These are phyloP conservation scores for Falco punctatus DNA, from an alignment of 2,113 vertebrate species.

Conservation along the genomic window DNA sequence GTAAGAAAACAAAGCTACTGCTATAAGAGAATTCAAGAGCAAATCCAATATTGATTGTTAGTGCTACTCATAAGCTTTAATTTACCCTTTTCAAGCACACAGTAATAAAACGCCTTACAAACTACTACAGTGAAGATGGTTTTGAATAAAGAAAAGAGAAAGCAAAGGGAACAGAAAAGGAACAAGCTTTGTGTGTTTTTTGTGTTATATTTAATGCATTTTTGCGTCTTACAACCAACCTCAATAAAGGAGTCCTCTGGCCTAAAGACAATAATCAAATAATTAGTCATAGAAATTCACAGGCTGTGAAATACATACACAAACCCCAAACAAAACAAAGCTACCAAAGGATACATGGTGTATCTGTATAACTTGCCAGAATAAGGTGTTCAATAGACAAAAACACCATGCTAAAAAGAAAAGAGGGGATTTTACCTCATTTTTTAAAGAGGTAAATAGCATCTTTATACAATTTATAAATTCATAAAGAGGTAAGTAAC, in stretches of 20 bases:
- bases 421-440: accelerated
- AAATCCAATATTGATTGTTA: background rate
- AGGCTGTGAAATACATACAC: background rate
- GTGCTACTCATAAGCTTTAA: background rate
- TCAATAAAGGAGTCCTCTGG: background rate
- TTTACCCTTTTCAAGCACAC: background rate
- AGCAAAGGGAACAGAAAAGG: background rate
- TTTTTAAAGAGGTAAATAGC: background rate
- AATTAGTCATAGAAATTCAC: background rate
- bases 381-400: background rate
- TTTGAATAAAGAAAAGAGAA: background rate
- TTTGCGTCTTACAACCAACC: background rate
- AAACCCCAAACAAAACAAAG: background rate
- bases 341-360: background rate
- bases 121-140: background rate
- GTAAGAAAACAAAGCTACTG: background rate
- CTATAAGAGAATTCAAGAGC: background rate
- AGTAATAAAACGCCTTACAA: background rate
- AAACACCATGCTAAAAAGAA: background rate
- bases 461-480: background rate
- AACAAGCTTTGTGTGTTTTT: background rate
- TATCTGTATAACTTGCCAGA: background rate
- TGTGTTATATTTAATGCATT: background rate
- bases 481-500: background rate
- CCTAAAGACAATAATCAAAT: background rate